phyloP scores from a whole-genome alignment of 1,140 invertebrate genomes.

The Frieseomelitta varia region DNA sequence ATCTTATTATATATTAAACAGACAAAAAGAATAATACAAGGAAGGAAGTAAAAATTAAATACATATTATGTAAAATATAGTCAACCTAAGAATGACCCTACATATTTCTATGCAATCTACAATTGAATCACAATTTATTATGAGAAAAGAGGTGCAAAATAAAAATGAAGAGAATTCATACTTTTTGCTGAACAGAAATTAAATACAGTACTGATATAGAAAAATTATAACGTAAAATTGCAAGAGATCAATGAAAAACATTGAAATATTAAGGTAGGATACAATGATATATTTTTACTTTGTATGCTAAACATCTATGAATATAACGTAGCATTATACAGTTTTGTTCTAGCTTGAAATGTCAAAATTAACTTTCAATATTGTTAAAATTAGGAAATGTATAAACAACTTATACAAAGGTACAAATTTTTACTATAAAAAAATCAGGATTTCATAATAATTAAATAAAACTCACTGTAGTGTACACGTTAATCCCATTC shows the following conservation, averaged over 20 bases:
- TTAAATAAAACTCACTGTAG: slow-evolving; percentile 72
- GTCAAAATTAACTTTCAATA: slow-evolving; percentile 52
- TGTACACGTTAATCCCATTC: slow-evolving; percentile 65
- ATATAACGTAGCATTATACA: slow-evolving; percentile 2
- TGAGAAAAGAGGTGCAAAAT: background rate
- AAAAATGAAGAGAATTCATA: background rate
- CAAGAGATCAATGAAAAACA: background rate
- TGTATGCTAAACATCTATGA: background rate
- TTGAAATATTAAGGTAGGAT: background rate
- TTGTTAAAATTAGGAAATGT: slow-evolving; percentile 33
- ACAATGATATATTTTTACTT: background rate
- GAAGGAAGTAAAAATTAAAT: background rate
- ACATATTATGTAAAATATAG: background rate
- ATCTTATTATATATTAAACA: background rate
- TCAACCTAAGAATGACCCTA: background rate
- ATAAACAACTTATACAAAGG: background rate
- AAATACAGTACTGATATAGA: background rate
- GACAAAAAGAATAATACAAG: background rate
- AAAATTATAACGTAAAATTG: background rate
- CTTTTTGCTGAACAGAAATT: background rate
- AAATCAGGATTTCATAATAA: slow-evolving; percentile 27
- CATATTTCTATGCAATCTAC: background rate
- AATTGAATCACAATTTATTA: background rate
- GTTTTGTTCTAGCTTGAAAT: slow-evolving; percentile 7
- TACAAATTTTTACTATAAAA: background rate